A percentile compares a stretch with the other conserved stretches of the same genome.
Evolutionary conservation across 2,113 vertebrate genomes (phyloP).

Genomic region (Barbus barbus): DNA sequence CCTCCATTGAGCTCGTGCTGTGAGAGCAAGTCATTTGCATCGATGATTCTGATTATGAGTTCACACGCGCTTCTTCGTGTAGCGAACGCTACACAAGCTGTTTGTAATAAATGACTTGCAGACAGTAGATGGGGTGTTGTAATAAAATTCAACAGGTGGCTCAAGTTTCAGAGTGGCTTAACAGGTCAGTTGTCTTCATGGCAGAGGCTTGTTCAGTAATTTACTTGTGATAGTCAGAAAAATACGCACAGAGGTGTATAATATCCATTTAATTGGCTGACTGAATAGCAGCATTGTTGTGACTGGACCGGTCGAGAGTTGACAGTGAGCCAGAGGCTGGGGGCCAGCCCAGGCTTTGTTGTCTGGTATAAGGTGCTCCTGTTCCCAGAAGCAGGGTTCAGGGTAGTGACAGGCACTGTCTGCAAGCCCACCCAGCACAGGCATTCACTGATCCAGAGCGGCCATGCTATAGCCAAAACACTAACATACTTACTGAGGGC

Average conservation of each 20-base stretch:
- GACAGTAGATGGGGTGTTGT: background rate
- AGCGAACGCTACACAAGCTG: background rate
- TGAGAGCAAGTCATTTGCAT: slow-evolving; percentile 16
- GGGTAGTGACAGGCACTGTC: slow-evolving; percentile 43
- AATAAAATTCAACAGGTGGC: slow-evolving; percentile 26
- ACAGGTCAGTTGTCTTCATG: slow-evolving; percentile 34
- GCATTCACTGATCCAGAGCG: slow-evolving; percentile 31
- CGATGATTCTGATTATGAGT: background rate
- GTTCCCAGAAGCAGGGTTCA: slow-evolving; percentile 41
- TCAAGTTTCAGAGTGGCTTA: background rate
- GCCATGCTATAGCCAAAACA: slow-evolving; percentile 36
- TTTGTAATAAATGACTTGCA: slow-evolving; percentile 18
- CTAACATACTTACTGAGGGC: slow-evolving; percentile 31
- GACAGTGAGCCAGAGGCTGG: slow-evolving; percentile 4
- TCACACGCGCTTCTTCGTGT: background rate
- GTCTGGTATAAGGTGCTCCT: slow-evolving; percentile 41
- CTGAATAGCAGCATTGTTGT: slow-evolving; percentile 45
- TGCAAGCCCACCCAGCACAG: slow-evolving; percentile 48
- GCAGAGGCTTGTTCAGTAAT: slow-evolving; percentile 12
- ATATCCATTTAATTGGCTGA: slow-evolving; percentile 47
- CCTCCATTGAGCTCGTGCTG: background rate
- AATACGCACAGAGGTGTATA: slow-evolving; percentile 35
- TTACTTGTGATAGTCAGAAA: slow-evolving; percentile 38
- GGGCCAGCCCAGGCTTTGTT: slow-evolving; percentile 36
- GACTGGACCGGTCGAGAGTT: slow-evolving; percentile 30